Base-by-base conservation (phyloP, 2,113 vertebrate genomes). In the Sardina pilchardus region DNA sequence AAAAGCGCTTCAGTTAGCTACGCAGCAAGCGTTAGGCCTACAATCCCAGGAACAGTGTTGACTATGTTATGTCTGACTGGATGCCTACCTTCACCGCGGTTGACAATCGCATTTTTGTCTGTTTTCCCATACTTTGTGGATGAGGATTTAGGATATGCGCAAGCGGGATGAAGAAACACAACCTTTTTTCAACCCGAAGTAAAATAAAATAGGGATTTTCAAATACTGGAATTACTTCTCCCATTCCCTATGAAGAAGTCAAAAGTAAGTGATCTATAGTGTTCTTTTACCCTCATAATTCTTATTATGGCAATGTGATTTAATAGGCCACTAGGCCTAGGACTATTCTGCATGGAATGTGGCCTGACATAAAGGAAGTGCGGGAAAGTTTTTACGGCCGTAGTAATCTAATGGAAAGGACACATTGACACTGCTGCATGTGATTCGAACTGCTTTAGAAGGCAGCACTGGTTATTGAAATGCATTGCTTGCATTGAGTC, bases 181-280 rank as follows among this genome's bases (percentile, higher is more conserved):
- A 92, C 92, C 88, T 95, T 96, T 92, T 92, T 94, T 93, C 91
- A 89, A 93, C 93, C 92, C 92, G 94, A 95, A 95, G 94, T 94
- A 95, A 95, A 91, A 95, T 95, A 95, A 95, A 95, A 94, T 95
- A 95, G 94, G 94, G 93, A 95, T 95, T 95, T 94, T 88, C 93
- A 84, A 91, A 91, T 93, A 92, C 87, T 93, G 94, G 95, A 95
- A 93, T 93, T 93, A 93, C 94, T 95, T 93, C 89, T 94, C 94
- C 91, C 94, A 88, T 95, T 96, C 95, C 95, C 94, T 96, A 96
- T 96, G 95, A 96, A 96, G 95, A 96, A 95, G 94, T 91, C 95
- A 96, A 96, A 96, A 94, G 95, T 96, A 95, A 96, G 95, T 95
- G 30, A 6, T 42, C 26, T 36, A 34, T 17, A 6, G 30, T 16